Conservation (phyloP, 2,113 vertebrate species). For the Corapipo altera region DNA sequence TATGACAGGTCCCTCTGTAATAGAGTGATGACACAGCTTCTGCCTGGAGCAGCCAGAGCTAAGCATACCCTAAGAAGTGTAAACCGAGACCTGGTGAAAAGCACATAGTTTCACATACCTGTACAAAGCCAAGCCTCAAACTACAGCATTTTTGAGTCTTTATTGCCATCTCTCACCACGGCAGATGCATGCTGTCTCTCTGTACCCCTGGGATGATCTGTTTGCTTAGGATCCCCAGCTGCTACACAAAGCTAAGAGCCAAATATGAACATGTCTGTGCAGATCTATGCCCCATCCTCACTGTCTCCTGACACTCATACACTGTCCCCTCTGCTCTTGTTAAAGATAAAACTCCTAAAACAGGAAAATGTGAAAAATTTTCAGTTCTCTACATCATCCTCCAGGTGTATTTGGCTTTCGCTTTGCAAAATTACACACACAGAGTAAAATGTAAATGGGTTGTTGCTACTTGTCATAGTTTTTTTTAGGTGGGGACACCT, state of each 20-base stretch:
- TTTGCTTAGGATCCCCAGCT: neutral
- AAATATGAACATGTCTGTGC: neutral
- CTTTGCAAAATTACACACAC: neutral
- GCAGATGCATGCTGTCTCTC: neutral
- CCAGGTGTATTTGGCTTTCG: neutral
- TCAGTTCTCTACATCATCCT: neutral
- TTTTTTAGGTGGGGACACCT: neutral
- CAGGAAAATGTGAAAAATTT: neutral
- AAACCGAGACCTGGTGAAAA: neutral
- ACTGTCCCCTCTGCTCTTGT: neutral
- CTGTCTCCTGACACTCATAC: neutral
- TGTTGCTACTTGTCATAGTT: neutral
- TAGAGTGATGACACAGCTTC: fast-evolving
- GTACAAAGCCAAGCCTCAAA: neutral
- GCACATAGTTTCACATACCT: neutral
- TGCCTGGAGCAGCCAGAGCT: neutral
- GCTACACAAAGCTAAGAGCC: neutral
- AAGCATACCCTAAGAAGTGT: neutral
- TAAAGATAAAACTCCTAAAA: neutral
- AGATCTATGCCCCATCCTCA: neutral
- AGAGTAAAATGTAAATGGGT: neutral
- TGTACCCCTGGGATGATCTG: neutral
- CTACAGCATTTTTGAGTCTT: neutral
- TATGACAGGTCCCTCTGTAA: neutral
- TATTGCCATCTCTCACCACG: neutral